phyloP scores from a whole-genome alignment of 2,888 invertebrate genomes.

The Rhynchonema sp. region DNA sequence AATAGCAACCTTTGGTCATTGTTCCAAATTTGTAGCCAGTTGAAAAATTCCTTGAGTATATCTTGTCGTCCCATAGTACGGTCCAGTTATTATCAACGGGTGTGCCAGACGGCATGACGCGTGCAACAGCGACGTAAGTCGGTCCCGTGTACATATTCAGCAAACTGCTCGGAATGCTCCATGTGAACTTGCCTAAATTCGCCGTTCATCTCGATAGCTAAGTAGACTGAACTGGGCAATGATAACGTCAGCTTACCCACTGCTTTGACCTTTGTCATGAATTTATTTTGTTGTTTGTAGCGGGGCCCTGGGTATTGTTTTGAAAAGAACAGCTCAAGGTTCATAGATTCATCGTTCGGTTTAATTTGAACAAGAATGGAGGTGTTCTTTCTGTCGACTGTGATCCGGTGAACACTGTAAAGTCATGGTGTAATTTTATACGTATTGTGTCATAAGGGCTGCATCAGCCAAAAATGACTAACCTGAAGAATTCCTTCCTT shows the following conservation, averaged over 20 bases:
- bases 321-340: neutral
- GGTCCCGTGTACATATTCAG: neutral
- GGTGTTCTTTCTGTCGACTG: too few relatives aligned
- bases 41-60: constrained; percentile 14
- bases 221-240: too few relatives aligned
- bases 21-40: constrained; percentile 28
- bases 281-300: neutral
- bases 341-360: neutral
- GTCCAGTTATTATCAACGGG: neutral
- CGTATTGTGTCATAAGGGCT: too few relatives aligned
- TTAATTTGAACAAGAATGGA: neutral
- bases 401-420: too few relatives aligned
- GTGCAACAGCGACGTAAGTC: neutral
- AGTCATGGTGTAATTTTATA: too few relatives aligned
- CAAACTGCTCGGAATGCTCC: neutral
- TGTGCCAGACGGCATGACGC: neutral
- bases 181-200: neutral
- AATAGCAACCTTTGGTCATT: constrained; percentile 29
- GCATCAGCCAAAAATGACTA: neutral
- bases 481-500: neutral
- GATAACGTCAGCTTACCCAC: too few relatives aligned
- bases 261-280: neutral
- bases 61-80: neutral
- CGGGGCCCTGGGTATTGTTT: neutral
- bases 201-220: too few relatives aligned